phyloP scores from a whole-genome alignment of 2,113 vertebrate genomes.

The Pipra filicauda region DNA sequence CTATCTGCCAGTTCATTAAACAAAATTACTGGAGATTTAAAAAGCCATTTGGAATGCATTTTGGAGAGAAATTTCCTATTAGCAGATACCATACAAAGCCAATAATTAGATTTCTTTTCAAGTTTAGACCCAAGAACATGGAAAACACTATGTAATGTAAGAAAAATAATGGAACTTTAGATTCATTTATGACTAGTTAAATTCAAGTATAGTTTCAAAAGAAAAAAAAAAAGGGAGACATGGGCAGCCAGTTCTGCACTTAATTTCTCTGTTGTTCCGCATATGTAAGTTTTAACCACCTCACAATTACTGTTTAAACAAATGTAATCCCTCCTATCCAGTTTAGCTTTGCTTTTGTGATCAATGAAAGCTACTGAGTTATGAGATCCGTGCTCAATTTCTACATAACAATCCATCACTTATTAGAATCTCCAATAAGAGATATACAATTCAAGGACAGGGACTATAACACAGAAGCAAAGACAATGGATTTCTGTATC shows the following conservation, averaged over 20 bases:
- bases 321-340: neutral
- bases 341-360: neutral
- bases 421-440: neutral
- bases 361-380: neutral
- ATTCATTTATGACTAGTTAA: neutral
- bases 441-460: neutral
- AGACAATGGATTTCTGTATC: neutral
- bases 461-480: neutral
- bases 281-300: neutral
- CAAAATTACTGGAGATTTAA: neutral
- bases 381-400: neutral
- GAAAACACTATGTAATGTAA: neutral
- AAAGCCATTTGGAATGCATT: neutral
- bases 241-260: neutral
- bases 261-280: neutral
- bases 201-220: neutral
- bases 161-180: neutral
- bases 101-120: neutral
- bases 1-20: neutral
- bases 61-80: neutral
- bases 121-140: neutral
- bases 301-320: neutral
- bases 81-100: neutral
- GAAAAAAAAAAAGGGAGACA: neutral
- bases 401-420: neutral